phyloP scores from a whole-genome alignment of 1,140 invertebrate species.

The Anagrus nilaparvatae region DNA sequence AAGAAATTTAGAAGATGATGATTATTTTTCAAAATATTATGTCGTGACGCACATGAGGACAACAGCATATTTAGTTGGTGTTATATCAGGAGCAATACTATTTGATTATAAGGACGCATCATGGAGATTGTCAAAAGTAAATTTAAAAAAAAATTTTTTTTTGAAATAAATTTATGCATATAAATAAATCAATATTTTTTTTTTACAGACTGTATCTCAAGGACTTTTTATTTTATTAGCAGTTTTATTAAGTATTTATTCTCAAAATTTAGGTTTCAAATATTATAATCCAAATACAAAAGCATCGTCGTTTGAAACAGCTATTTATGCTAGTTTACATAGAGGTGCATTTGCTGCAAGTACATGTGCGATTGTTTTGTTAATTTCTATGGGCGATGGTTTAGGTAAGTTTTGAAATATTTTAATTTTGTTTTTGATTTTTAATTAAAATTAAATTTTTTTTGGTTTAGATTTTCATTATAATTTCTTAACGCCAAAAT shows the following conservation, averaged over 20 bases:
- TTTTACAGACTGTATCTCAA: conserved; percentile 11
- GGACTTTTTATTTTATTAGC: conserved; percentile 9
- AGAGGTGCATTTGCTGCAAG: conserved; percentile 9
- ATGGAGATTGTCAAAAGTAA: conserved; percentile 28
- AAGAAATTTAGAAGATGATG: conserved; percentile 17
- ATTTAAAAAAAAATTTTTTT: conserved; percentile 1
- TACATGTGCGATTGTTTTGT: conserved; percentile 12
- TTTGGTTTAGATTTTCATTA: conserved; percentile 24
- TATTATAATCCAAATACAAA: conserved; percentile 13
- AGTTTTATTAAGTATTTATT: conserved; percentile 4
- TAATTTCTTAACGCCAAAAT: conserved; percentile 24
- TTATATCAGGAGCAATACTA: conserved; percentile 27
- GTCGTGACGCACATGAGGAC: conserved; percentile 29
- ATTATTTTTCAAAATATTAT: conserved; percentile 28
- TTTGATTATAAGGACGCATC: conserved; percentile 26
- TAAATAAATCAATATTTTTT: not conserved
- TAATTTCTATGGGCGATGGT: conserved; percentile 15
- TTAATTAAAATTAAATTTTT: not conserved
- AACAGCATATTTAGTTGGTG: conserved; percentile 27
- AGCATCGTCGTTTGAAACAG: conserved; percentile 4
- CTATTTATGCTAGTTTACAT: conserved; percentile 16
- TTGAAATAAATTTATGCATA: not conserved
- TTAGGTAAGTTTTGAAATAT: conserved; percentile 13
- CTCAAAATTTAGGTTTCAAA: conserved; percentile 7
- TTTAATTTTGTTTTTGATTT: conserved; percentile 1